Conservation (phyloP, 2,113 vertebrate genomes). For the Mugil cephalus region DNA sequence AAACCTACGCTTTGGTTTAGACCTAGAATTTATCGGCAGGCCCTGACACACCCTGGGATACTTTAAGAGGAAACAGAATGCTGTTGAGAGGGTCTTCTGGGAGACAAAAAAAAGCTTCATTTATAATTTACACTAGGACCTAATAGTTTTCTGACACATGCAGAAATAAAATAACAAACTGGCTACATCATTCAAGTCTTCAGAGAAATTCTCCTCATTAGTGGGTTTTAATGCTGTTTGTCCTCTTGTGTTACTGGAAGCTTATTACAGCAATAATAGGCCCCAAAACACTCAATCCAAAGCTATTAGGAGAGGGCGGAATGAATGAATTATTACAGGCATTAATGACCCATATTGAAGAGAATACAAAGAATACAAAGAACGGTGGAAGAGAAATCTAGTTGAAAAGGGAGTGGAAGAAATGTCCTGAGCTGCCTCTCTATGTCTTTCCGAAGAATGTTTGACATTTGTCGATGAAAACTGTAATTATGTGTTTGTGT, state of each 20-base stretch:
- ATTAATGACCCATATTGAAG: constrained; percentile 7
- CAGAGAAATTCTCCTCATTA: too few relatives aligned
- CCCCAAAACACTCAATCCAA: too few relatives aligned
- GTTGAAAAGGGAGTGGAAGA: neutral
- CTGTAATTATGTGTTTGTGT: constrained; percentile 59
- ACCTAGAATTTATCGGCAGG: too few relatives aligned
- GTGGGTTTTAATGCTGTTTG: too few relatives aligned
- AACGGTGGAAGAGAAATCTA: neutral
- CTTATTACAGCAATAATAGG: too few relatives aligned
- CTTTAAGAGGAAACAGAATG: too few relatives aligned
- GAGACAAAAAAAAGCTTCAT: neutral
- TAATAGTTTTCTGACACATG: neutral
- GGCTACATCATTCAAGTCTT: too few relatives aligned
- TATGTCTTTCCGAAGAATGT: constrained; percentile 24
- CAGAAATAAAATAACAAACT: too few relatives aligned
- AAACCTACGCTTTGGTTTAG: too few relatives aligned
- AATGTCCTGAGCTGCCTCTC: neutral
- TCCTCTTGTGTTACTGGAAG: too few relatives aligned
- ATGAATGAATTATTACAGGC: neutral
- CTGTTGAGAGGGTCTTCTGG: too few relatives aligned
- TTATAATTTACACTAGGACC: neutral
- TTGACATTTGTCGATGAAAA: constrained; percentile 54
- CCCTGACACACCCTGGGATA: too few relatives aligned
- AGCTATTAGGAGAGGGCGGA: neutral
- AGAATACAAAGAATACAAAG: neutral